Evolutionary conservation across 2,113 vertebrate species (phyloP), one percentile per base, ranked within the genome.

Genomic region (Chaenogobius annularis): DNA sequence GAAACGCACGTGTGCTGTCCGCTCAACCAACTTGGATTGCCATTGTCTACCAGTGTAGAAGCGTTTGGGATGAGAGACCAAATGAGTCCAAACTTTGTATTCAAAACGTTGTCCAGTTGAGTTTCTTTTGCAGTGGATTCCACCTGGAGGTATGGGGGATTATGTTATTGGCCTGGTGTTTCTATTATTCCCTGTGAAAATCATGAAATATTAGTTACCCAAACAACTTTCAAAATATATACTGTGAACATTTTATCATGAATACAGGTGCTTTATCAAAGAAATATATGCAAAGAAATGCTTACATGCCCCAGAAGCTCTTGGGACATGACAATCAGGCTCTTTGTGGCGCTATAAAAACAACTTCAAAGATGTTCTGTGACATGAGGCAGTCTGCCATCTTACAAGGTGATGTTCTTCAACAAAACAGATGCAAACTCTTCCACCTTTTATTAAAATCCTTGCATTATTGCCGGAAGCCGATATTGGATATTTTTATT

Each of bases 401-500:
- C 74, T 65, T 66, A 77, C 40, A 10, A 69, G 54, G 46, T 73
- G 46, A 62, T 72, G 64, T 52, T 66, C 10, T 63, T 19, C 44
- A 31, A 47, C 64, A 68, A 77, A 74, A 67, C 43, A 7, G 65
- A 65, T 69, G 56, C 68, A 66, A 73, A 72, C 19, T 56, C 54
- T 55, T 70, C 17, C 69, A 64, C 46, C 10, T 62, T 62, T 72
- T 70, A 83, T 86, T 71, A 85, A 81, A 84, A 74, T 79, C 66
- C 59, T 19, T 54, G 74, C 81, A 66, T 84, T 83, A 78, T 66
- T 70, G 77, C 78, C 66, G 46, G 13, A 66, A 72, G 84, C 70
- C 56, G 82, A 43, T 67, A 84, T 77, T 74, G 70, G 83, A 73
- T 78, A 44, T 56, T 85, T 68, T 80, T 81, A 73, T 74, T 73